Base-by-base conservation (phyloP, 2,113 vertebrate species). In the Anseranas semipalmata region DNA sequence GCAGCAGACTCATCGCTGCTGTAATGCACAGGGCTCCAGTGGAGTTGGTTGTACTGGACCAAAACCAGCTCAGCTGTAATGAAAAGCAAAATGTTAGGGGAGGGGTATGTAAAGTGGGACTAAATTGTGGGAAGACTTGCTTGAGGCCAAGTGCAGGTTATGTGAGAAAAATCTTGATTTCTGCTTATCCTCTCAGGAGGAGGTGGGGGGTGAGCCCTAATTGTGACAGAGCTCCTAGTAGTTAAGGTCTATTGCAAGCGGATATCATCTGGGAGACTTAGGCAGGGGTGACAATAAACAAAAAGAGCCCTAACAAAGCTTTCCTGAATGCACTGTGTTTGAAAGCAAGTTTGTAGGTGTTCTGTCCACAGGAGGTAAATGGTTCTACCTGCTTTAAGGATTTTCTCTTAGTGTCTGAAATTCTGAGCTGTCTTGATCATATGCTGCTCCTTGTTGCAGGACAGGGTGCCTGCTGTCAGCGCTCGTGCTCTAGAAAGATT, bases 11-110 rank as follows among this genome's bases (percentile, higher is more conserved):
- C 52, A 15, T 14, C n/a, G 41, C 55, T 27, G 39, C 62, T 55
- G 3, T 15, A 7, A 30, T 5, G 35, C 28, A 2, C 20, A 3
- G 30, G 0, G 15, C 37, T 68, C 22, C 6, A 1, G 39, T 1
- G 4, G 53, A 50, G 50, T 7, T 33, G 11, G 13, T 75, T 76
- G 39, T 9, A 10, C 46, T 41, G 32, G 71, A 56, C 56, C 72
- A 56, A 19, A 46, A 27, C 24, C 13, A 0, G 3, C 14, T 85
- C 9, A 5, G 32, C 37, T 33, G 20, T 21, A 24, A 43, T 13
- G 41, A 63, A 68, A 70, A 22, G 41, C 52, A 63, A 52, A 79
- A 32, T 56, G 28, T 43, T 30, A 48, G 22, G 7, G 33, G 7
- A 93, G 70, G 25, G n/a, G 13, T 8, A 37, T 18, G 30, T 50